A percentile compares a stretch with the other conserved stretches of the same genome.
These are phyloP conservation scores for Lates japonicus DNA, from an alignment of 2,797 vertebrate genomes.

Conservation along the genomic window DNA sequence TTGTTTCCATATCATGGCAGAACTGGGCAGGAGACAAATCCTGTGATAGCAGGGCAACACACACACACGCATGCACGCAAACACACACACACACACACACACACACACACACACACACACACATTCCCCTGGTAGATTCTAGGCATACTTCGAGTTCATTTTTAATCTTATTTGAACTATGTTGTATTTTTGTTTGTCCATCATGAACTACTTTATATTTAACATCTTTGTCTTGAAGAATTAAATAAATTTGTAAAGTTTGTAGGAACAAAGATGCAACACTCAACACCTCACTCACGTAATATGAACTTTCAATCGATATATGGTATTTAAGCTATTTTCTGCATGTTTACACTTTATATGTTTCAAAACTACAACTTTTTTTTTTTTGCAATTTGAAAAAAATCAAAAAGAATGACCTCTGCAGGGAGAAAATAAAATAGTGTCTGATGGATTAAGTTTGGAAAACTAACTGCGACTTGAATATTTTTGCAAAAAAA, in stretches of 20 bases:
- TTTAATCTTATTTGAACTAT: neutral
- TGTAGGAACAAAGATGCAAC: neutral
- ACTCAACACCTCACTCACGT: neutral
- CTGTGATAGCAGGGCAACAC: slow-evolving; percentile 4
- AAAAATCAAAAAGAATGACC: slow-evolving; percentile 20
- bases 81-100: too few relatives aligned
- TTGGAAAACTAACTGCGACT: slow-evolving; percentile 59
- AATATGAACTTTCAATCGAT: neutral
- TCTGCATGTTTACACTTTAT: slow-evolving; percentile 14
- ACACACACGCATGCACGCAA: neutral
- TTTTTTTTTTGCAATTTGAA: slow-evolving; percentile 23
- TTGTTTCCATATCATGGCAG: slow-evolving; percentile 35
- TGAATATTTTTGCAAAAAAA: slow-evolving; percentile 53
- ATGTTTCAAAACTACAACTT: slow-evolving; percentile 34
- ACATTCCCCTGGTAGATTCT: slow-evolving; percentile 2
- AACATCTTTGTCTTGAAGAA: neutral
- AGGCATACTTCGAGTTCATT: neutral
- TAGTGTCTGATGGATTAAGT: slow-evolving; percentile 63
- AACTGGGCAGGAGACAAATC: slow-evolving; percentile 22
- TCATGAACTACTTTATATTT: neutral
- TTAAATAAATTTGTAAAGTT: neutral
- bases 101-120: neutral
- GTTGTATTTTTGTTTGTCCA: neutral
- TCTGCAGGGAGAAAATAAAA: slow-evolving; percentile 47
- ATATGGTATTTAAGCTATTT: neutral